Base-by-base conservation (phyloP, 2,113 vertebrate genomes). In the Osmerus mordax region DNA sequence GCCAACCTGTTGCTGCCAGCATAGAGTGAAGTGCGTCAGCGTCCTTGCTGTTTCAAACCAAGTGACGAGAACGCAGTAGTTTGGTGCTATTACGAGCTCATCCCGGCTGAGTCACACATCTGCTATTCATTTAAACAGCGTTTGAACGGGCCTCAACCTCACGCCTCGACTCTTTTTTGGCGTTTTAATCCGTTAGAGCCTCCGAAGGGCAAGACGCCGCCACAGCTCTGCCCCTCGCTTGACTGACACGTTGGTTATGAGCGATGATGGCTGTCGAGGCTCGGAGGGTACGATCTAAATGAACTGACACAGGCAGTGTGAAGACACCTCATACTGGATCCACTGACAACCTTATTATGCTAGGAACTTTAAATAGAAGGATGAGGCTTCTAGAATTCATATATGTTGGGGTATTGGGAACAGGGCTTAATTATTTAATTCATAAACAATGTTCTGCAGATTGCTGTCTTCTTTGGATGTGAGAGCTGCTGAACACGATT, bases 181-280 rank as follows among this genome's bases (percentile, higher is more conserved):
- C 77, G 78, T 80, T 86, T 84, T 78, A 80, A 86, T 78, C 67
- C 60, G 76, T 80, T 85, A 65, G 67, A 82, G 78, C 72, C 79
- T 88, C 78, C 71, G 53, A 75, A 75, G 83, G 84, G 71, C 80
- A 82, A 60, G 70, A 80, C 81, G 83, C 70, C 66, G 16, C 1
- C 67, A 2, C 36, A 1, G 72, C 63, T 65, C 81, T 77, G 68
- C 70, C 78, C 72, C 65, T 23, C 54, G 66, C 70, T 78, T 89
- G 86, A 92, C 82, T 91, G 89, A 92, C 88, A 85, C n/a, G 15
- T 56, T 58, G 82, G 77, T 90, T 87, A 91, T 91, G 83, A 87
- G 83, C 79, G 67, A 75, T 87, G 88, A 90, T 88, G 74, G 87
- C 87, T 84, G 84, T 86, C 82, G 78, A 82, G 74, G 75, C 78